phyloP scores from a whole-genome alignment of 2,113 vertebrate species.

The Tenrec ecaudatus region DNA sequence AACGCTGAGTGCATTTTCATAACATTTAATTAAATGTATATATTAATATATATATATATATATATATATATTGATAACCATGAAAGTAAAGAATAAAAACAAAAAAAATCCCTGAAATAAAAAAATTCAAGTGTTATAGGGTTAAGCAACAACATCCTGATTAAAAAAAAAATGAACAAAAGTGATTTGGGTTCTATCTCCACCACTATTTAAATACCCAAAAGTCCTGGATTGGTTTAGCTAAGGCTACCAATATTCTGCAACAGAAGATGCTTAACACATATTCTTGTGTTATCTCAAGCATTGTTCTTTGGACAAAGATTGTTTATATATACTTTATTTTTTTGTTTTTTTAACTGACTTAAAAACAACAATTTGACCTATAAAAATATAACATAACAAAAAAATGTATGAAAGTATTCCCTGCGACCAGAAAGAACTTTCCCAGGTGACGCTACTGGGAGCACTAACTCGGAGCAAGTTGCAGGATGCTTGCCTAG shows the following conservation, averaged over 20 bases:
- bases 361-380: constrained; percentile 46
- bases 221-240: neutral
- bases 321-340: neutral
- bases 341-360: neutral
- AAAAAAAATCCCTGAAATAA: no score
- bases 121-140: no score
- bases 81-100: no score
- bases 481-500: no score
- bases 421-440: no score
- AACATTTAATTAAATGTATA: no score
- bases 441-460: no score
- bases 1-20: no score
- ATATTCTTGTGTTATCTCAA: neutral
- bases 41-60: no score
- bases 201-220: neutral
- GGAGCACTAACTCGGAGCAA: no score
- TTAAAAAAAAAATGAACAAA: neutral
- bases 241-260: neutral
- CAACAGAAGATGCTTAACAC: neutral
- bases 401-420: neutral
- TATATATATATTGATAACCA: no score
- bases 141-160: no score
- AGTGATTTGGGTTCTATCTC: neutral
- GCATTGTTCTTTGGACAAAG: neutral
- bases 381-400: constrained; percentile 54